Percentiles rank a stretch among this genome's conserved stretches.
Evolutionary conservation across 2,797 vertebrate species (phyloP).

Genomic region (Eremophila alpestris): DNA sequence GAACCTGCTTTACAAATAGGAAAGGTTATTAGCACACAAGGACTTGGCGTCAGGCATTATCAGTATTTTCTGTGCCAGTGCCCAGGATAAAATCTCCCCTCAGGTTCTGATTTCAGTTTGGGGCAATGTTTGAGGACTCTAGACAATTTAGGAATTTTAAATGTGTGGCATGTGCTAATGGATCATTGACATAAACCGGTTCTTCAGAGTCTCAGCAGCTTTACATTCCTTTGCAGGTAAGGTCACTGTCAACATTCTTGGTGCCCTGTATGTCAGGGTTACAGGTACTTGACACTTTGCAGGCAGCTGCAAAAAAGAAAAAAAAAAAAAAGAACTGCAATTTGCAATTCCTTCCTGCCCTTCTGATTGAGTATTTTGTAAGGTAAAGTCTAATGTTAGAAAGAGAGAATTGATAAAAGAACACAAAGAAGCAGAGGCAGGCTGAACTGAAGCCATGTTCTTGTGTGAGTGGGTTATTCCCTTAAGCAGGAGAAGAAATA

Average conservation of each 20-base stretch:
- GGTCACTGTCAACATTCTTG: slow-evolving; percentile 38
- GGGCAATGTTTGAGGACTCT: background rate
- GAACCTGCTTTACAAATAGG: slow-evolving; percentile 11
- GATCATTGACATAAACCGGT: slow-evolving; percentile 32
- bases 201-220: slow-evolving; percentile 4
- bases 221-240: slow-evolving; percentile 47
- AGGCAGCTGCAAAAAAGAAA: background rate
- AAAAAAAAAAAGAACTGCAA: background rate
- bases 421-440: background rate
- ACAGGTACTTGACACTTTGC: background rate
- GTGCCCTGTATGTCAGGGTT: background rate
- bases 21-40: slow-evolving; percentile 26
- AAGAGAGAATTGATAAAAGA: background rate
- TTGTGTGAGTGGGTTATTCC: background rate
- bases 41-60: slow-evolving; percentile 21
- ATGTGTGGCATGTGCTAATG: slow-evolving; percentile 32
- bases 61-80: slow-evolving; percentile 10
- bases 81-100: slow-evolving; percentile 8
- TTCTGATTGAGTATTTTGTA: background rate
- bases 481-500: background rate
- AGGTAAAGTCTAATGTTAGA: background rate
- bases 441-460: background rate
- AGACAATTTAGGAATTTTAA: slow-evolving; percentile 28
- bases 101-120: slow-evolving; percentile 7
- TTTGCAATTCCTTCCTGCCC: background rate